These are phyloP conservation scores for Cristatella mucedo DNA, from an alignment of 2,888 invertebrate genomes.

Conservation along the genomic window DNA sequence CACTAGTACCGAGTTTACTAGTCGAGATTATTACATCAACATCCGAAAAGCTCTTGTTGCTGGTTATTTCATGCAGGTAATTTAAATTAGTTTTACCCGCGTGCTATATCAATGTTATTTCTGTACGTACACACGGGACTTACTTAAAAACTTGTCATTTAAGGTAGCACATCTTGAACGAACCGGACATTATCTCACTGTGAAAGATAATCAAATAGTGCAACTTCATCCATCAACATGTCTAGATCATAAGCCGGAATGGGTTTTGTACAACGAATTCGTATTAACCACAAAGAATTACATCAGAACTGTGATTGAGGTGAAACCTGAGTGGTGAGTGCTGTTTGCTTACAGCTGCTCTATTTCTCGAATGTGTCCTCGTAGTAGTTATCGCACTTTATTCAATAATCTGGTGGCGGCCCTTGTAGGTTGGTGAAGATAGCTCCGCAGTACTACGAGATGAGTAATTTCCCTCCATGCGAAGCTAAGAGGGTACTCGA, in stretches of 20 bases:
- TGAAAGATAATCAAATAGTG: constrained; percentile 97
- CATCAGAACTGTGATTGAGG: constrained; percentile 93
- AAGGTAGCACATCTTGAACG: constrained; percentile 85
- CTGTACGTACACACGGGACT: background rate
- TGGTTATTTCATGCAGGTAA: constrained; percentile 98
- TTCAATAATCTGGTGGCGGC: too few species aligned
- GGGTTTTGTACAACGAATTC: constrained; percentile 99
- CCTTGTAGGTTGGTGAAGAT: constrained; percentile 69
- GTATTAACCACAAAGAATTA: constrained; percentile 98
- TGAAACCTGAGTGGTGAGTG: constrained; percentile 71
- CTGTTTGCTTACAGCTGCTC: constrained; percentile 3
- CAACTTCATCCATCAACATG: constrained; percentile 97
- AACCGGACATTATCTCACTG: constrained; percentile 92
- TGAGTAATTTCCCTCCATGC: constrained; percentile 91
- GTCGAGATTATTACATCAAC: constrained; percentile 95
- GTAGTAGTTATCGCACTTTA: constrained; percentile 7
- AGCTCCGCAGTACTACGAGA: constrained; percentile 94
- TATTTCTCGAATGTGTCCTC: constrained; percentile 9
- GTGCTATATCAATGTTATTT: too few species aligned
- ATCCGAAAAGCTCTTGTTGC: constrained; percentile 94
- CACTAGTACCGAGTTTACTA: constrained; percentile 92
- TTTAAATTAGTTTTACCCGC: too few species aligned
- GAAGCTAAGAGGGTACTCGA: constrained; percentile 66
- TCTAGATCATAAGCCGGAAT: constrained; percentile 97
- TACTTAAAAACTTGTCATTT: too few species aligned